These are phyloP conservation scores for Eupithecia dodoneata DNA, from an alignment of 2,888 invertebrate genomes.

Conservation along the genomic window DNA sequence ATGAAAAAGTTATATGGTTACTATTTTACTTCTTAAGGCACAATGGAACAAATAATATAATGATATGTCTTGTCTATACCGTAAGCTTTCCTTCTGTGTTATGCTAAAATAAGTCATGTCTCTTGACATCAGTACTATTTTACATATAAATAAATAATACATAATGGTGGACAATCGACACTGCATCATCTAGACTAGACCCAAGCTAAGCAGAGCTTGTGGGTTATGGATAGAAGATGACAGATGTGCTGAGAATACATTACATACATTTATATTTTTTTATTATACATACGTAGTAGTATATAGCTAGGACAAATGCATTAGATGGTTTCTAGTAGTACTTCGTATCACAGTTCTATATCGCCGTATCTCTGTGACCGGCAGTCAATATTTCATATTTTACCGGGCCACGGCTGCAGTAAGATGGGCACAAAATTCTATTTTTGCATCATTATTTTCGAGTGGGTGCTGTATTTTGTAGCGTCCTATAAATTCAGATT, in stretches of 20 bases:
- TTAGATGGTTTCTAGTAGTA: background rate
- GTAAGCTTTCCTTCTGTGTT: background rate
- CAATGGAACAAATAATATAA: background rate
- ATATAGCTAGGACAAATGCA: no score
- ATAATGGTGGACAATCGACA: no score
- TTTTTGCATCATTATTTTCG: slow-evolving; percentile 75
- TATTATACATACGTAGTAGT: no score
- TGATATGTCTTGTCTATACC: background rate
- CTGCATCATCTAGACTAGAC: no score
- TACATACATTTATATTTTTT: no score
- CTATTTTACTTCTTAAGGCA: background rate
- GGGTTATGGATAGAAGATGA: no score
- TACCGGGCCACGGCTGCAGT: slow-evolving; percentile 36
- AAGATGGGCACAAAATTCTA: slow-evolving; percentile 61
- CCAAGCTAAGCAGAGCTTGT: no score
- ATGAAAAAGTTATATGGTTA: background rate
- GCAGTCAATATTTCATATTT: slow-evolving; percentile 65
- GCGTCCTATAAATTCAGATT: slow-evolving; percentile 53
- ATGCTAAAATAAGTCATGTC: background rate
- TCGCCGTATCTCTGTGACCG: slow-evolving; percentile 22
- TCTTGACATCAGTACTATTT: background rate
- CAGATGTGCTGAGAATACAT: no score
- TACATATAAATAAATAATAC: no score
- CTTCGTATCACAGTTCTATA: slow-evolving; percentile 5
- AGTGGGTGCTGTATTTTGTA: slow-evolving; percentile 61